These are phyloP conservation scores for Acipenser transmontanus DNA, from an alignment of 2,797 vertebrate species.

Conservation along the genomic window DNA sequence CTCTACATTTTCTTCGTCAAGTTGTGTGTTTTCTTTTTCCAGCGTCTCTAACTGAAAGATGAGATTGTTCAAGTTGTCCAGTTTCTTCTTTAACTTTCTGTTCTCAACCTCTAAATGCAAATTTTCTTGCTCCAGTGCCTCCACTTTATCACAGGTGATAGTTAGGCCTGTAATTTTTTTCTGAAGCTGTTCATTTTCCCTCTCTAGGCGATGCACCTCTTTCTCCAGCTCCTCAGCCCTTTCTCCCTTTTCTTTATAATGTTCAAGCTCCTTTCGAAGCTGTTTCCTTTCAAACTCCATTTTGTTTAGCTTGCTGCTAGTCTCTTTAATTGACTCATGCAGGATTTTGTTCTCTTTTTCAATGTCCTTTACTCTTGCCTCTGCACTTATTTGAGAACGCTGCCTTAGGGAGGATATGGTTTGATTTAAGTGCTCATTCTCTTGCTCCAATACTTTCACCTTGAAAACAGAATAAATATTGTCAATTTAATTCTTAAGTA, in stretches of 20 bases:
- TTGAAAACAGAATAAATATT: slow-evolving; percentile 34
- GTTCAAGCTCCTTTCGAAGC: slow-evolving; percentile 83
- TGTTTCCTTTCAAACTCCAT: slow-evolving; percentile 91
- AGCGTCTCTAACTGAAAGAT: slow-evolving; percentile 84
- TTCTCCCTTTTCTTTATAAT: slow-evolving; percentile 86
- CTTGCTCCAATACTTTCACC: slow-evolving; percentile 89
- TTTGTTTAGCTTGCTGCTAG: slow-evolving; percentile 84
- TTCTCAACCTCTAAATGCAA: slow-evolving; percentile 79
- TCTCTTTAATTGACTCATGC: slow-evolving; percentile 92
- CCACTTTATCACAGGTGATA: slow-evolving; percentile 88
- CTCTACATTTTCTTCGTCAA: slow-evolving; percentile 89
- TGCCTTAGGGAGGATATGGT: slow-evolving; percentile 83
- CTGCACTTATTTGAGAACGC: slow-evolving; percentile 85
- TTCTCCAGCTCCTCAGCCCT: slow-evolving; percentile 82
- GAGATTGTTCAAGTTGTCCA: slow-evolving; percentile 80
- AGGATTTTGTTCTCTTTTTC: slow-evolving; percentile 94
- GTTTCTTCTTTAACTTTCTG: slow-evolving; percentile 82
- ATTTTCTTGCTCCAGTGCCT: slow-evolving; percentile 85
- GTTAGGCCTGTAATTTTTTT: slow-evolving; percentile 84
- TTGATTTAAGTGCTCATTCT: slow-evolving; percentile 87
- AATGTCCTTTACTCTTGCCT: slow-evolving; percentile 89
- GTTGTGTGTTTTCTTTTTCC: slow-evolving; percentile 88
- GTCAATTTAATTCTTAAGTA: neutral
- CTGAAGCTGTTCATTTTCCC: slow-evolving; percentile 86
- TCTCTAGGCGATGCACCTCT: slow-evolving; percentile 74